A percentile compares a stretch with the other conserved stretches of the same genome.
These are phyloP conservation scores for Ictalurus punctatus DNA, from an alignment of 2,113 vertebrate species.

Conservation along the genomic window DNA sequence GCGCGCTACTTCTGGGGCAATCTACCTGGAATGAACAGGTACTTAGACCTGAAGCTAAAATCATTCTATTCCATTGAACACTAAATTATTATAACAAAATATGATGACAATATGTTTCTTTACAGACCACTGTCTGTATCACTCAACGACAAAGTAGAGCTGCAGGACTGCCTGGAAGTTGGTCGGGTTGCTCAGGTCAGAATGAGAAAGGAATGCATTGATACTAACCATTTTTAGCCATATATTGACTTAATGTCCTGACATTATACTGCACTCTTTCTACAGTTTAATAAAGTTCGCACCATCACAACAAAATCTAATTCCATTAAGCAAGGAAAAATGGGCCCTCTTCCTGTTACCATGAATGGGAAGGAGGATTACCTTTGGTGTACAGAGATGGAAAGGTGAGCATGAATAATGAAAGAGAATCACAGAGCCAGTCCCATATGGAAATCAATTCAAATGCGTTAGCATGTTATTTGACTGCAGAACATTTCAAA, in stretches of 20 bases:
- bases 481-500: background rate
- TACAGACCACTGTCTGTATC: slow-evolving; percentile 76
- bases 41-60: background rate
- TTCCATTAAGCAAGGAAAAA: slow-evolving; percentile 83
- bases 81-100: background rate
- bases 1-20: slow-evolving; percentile 97
- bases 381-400: slow-evolving; percentile 87
- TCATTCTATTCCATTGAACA: background rate
- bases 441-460: background rate
- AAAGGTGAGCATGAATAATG: slow-evolving; percentile 69
- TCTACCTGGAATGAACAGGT: slow-evolving; percentile 96
- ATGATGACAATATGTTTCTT: slow-evolving; percentile 9
- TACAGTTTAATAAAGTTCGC: slow-evolving; percentile 85
- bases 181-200: slow-evolving; percentile 82
- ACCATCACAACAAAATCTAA: slow-evolving; percentile 88
- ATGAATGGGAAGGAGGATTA: slow-evolving; percentile 88
- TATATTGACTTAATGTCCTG: background rate
- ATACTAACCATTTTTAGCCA: background rate
- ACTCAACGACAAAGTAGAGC: slow-evolving; percentile 73
- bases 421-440: background rate
- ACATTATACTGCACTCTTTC: slow-evolving; percentile 45
- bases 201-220: background rate
- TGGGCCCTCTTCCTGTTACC: slow-evolving; percentile 78
- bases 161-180: slow-evolving; percentile 85
- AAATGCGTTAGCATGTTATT: background rate